A percentile compares a stretch with the other conserved stretches of the same genome.
phyloP scores from a whole-genome alignment of 2,797 vertebrate genomes.

The Hydrolagus colliei region DNA sequence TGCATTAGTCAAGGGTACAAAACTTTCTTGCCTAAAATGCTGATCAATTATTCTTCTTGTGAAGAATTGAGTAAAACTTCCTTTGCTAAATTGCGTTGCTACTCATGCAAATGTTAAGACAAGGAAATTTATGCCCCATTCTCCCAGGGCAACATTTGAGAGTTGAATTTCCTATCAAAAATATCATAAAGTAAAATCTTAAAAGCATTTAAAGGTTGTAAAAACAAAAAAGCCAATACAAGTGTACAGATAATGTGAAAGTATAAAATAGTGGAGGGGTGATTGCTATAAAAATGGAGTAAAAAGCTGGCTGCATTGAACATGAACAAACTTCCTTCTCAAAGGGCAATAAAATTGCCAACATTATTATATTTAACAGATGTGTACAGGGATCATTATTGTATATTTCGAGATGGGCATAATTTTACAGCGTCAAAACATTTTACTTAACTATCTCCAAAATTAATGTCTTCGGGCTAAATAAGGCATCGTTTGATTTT shows the following conservation, averaged over 20 bases:
- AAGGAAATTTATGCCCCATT: neutral
- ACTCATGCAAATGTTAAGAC: neutral
- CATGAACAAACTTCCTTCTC: neutral
- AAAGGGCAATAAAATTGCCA: conserved; percentile 20
- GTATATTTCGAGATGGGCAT: conserved; percentile 80
- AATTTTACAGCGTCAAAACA: conserved; percentile 79
- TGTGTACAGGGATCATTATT: conserved; percentile 94
- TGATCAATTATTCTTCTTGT: neutral
- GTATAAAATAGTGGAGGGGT: neutral
- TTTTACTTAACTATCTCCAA: conserved; percentile 81
- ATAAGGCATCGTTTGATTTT: conserved; percentile 86
- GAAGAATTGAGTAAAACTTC: neutral
- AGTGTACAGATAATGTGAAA: neutral
- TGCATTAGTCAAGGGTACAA: neutral
- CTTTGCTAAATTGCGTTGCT: neutral
- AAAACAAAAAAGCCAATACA: neutral
- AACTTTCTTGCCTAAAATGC: neutral
- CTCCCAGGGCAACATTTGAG: neutral
- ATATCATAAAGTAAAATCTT: neutral
- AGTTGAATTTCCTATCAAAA: neutral
- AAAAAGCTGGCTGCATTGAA: neutral
- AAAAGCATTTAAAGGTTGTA: neutral
- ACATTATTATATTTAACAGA: conserved; percentile 76
- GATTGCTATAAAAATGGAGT: conserved; percentile 18
- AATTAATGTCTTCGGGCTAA: conserved; percentile 30